These are phyloP conservation scores for Dendrocincla tyrannina DNA, from an alignment of 2,797 vertebrate species.

Conservation along the genomic window DNA sequence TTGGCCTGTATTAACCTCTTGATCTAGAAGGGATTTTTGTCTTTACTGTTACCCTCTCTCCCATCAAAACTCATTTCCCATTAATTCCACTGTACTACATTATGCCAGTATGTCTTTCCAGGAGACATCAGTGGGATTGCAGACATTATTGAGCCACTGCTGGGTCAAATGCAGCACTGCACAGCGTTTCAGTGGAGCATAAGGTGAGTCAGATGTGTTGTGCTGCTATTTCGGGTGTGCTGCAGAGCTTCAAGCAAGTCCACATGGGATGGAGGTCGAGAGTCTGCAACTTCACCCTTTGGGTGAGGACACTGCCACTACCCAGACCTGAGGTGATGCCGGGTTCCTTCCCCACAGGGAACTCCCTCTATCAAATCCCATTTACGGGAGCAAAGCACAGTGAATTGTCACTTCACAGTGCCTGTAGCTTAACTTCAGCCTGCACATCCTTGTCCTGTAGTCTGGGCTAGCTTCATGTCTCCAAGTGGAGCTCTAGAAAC, in stretches of 20 bases:
- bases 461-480: neutral
- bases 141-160: neutral
- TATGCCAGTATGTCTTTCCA: neutral
- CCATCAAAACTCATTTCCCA: neutral
- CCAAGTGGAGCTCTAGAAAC: neutral
- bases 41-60: neutral
- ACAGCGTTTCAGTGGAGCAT: neutral
- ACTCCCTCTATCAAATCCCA: neutral
- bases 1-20: conserved; percentile 1
- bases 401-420: neutral
- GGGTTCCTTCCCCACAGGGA: neutral
- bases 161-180: neutral
- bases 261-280: neutral
- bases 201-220: neutral
- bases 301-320: neutral
- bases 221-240: neutral
- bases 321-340: neutral
- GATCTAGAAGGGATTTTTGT: neutral
- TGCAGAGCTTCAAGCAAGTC: neutral
- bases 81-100: neutral
- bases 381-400: neutral
- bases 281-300: neutral
- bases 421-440: neutral
- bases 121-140: neutral
- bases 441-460: accelerated